Percentiles rank a stretch among this genome's conserved stretches.
phyloP scores from a whole-genome alignment of 2,797 vertebrate genomes.

The Sebastes flavidus region DNA sequence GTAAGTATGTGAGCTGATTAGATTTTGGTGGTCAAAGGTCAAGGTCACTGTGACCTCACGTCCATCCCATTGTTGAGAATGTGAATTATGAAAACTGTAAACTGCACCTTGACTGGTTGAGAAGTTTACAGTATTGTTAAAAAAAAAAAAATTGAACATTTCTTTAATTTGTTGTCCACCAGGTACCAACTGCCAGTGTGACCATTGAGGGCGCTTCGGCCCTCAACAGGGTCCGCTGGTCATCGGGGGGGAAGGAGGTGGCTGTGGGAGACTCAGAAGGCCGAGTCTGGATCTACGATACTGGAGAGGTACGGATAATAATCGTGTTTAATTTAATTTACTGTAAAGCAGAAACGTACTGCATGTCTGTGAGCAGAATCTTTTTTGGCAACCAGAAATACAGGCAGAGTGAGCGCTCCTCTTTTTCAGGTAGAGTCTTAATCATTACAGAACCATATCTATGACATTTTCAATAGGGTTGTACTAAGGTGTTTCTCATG shows the following conservation, averaged over 20 bases:
- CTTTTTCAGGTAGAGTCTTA: neutral
- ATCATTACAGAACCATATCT: neutral
- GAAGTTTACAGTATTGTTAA: neutral
- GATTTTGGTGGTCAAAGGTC: too few species aligned
- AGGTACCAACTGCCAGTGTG: conserved; percentile 97
- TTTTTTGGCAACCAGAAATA: neutral
- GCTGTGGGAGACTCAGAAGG: conserved; percentile 98
- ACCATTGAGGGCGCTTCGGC: conserved; percentile 94
- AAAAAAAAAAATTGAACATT: neutral
- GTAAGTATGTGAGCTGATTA: too few species aligned
- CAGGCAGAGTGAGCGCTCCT: neutral
- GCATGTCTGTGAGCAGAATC: neutral
- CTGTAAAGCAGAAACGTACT: neutral
- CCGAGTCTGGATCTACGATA: conserved; percentile 96
- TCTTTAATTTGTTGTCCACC: neutral
- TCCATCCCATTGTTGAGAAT: too few species aligned
- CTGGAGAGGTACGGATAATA: conserved; percentile 90
- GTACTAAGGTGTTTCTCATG: neutral
- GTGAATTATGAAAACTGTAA: too few species aligned
- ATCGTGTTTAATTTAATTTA: neutral
- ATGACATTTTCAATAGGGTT: neutral
- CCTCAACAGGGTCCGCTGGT: conserved; percentile 96
- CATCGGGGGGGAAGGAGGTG: conserved; percentile 93
- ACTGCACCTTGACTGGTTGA: too few species aligned
- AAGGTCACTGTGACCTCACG: too few species aligned